These are phyloP conservation scores for Pantherophis vulpinus DNA, from an alignment of 2,797 vertebrate species.

Conservation along the genomic window DNA sequence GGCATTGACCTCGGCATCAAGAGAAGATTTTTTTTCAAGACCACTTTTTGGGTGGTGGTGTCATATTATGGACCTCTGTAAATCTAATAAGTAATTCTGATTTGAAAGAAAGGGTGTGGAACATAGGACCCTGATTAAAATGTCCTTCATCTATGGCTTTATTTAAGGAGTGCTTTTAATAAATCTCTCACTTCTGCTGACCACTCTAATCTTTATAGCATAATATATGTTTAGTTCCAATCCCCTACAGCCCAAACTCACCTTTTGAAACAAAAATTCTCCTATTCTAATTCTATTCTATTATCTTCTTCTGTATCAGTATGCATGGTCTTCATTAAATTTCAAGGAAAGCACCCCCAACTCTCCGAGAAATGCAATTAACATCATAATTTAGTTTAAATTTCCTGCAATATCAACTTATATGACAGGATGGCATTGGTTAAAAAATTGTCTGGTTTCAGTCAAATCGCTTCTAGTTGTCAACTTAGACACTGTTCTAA, in stretches of 20 bases:
- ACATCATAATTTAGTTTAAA: conserved; percentile 24
- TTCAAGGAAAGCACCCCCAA: conserved; percentile 19
- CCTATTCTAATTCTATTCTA: background rate
- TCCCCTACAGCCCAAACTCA: background rate
- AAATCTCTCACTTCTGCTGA: conserved; percentile 23
- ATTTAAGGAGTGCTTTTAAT: conserved; percentile 33
- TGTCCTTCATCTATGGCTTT: conserved; percentile 3
- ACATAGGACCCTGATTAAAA: conserved; percentile 5
- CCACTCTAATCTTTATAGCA: conserved; percentile 5
- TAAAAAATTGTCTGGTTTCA: conserved; percentile 19
- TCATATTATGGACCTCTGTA: background rate
- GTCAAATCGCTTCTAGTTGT: conserved; percentile 19
- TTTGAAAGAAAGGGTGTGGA: conserved; percentile 27
- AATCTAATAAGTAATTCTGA: background rate
- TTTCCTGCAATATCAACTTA: conserved; percentile 32
- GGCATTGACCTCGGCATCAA: background rate
- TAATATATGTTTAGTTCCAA: conserved; percentile 17
- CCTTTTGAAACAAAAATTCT: background rate
- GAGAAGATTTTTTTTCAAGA: background rate
- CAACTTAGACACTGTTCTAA: conserved; percentile 6
- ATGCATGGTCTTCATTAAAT: conserved; percentile 9
- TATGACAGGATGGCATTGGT: conserved; percentile 27
- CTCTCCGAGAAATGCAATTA: conserved; percentile 29
- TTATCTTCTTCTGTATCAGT: background rate
- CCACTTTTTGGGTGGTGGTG: background rate